phyloP scores from a whole-genome alignment of 2,888 invertebrate genomes.

The Tachina fera region DNA sequence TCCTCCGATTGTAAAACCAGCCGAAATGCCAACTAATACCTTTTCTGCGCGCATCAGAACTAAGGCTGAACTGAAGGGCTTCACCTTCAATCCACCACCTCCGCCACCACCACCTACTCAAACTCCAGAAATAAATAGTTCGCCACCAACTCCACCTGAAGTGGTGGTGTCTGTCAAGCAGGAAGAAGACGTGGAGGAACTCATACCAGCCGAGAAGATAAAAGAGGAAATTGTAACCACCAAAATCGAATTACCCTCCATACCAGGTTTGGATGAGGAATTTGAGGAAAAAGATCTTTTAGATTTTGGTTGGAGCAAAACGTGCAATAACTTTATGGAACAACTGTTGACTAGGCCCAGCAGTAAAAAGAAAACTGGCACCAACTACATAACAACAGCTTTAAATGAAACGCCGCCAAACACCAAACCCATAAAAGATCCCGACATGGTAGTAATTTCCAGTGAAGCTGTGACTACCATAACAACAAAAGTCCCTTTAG shows the following conservation, averaged over 20 bases:
- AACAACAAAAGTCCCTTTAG: conserved; percentile 17
- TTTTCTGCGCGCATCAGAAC: conserved; percentile 90
- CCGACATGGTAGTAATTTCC: conserved; percentile 50
- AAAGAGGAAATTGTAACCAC: conserved; percentile 57
- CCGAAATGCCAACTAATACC: conserved; percentile 82
- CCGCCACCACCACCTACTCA: conserved; percentile 66
- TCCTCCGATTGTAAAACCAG: conserved; percentile 77
- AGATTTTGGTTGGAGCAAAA: conserved; percentile 85
- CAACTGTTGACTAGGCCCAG: conserved; percentile 86
- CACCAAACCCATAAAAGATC: conserved; percentile 54
- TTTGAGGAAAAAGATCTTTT: conserved; percentile 73
- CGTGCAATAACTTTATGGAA: conserved; percentile 91
- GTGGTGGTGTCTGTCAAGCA: conserved; percentile 54
- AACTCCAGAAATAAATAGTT: conserved; percentile 71
- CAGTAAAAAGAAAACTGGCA: conserved; percentile 74
- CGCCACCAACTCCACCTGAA: conserved; percentile 17
- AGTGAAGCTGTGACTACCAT: conserved; percentile 10
- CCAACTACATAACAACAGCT: conserved; percentile 27
- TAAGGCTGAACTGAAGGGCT: conserved; percentile 91
- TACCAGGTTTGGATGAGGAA: conserved; percentile 72
- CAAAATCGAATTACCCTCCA: conserved; percentile 64
- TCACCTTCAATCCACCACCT: conserved; percentile 77
- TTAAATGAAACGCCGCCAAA: conserved; percentile 37
- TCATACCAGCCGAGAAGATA: conserved; percentile 62
- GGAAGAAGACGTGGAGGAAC: conserved; percentile 43